Evolutionary conservation across 2,888 invertebrate species (phyloP), one percentile per base, ranked within the genome.

Genomic region (Rutpela maculata): DNA sequence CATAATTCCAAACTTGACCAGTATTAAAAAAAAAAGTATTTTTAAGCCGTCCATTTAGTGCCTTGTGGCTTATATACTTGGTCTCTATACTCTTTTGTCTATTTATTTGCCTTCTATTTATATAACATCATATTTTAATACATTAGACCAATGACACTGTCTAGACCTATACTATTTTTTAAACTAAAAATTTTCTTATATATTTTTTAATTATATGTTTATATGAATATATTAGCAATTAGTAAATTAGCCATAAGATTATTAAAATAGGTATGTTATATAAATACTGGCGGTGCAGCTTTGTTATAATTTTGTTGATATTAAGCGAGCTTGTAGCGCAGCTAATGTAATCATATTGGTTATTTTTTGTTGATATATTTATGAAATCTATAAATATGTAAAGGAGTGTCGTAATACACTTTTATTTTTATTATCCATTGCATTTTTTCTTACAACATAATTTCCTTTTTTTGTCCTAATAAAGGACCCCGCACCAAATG

Each of bases 391-490:
- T 84, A 82, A 77, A 83, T 79, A 80, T 84, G 79, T 79, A 73
- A 81, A 79, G 71, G 76, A 80, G 83, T 83, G 84, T 80, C 81
- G 80, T 84, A 84, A 84, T 85, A 85, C 81, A 85, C 83, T 80
- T 81, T 82, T 83, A 83, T 84, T 85, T 85, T 84, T 81, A 81
- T 82, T 82, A 79, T 60, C 63, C 7, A 19, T 19, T 38, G 38
- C 62, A 12, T 76, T 71, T 79, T 71, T 72, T 22, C 35, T 63
- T 9, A 35, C 31, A 35, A 35, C 31, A 26, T 26, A 35, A 35
- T 35, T 6, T 35, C 7, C 31, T 7, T 9, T 9, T 9, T 35
- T 35, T 35, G 31, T 9, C 22, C 22, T 26, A 4, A 26, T 26
- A 26, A 26, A 26, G n/a, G n/a, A n/a, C n/a, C n/a, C n/a, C n/a